A percentile compares a stretch with the other conserved stretches of the same genome.
Conservation (phyloP, 1,140 invertebrate genomes). For the Tetragnatha versicolor region DNA sequence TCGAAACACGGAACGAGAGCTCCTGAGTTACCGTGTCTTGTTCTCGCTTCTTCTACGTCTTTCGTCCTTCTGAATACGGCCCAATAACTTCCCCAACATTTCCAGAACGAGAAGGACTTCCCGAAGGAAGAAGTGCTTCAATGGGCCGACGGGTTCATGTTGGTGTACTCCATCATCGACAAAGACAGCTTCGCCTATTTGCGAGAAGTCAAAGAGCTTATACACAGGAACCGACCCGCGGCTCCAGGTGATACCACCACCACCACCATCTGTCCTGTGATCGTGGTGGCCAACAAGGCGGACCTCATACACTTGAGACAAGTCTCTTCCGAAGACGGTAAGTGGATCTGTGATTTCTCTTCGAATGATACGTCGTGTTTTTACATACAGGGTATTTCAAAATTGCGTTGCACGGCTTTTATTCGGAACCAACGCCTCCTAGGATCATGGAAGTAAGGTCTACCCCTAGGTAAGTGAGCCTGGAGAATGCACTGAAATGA, state of each 20-base stretch:
- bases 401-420: no score
- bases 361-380: no score
- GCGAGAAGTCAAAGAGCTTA: slow-evolving; percentile 75
- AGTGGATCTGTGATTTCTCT: not conserved
- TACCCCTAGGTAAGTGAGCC: no score
- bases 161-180: slow-evolving; percentile 93
- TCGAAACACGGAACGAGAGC: no score
- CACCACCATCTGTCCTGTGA: slow-evolving; percentile 68
- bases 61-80: no score
- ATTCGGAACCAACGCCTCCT: no score
- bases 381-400: no score
- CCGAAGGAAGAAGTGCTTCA: slow-evolving; percentile 78
- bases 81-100: slow-evolving; percentile 46
- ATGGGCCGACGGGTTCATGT: slow-evolving; percentile 87
- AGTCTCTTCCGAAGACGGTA: slow-evolving; percentile 83
- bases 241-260: slow-evolving; percentile 6
- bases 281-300: slow-evolving; percentile 86
- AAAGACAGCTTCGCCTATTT: slow-evolving; percentile 85
- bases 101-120: slow-evolving; percentile 74
- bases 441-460: no score
- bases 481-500: no score
- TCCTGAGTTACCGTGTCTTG: no score
- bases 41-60: no score
- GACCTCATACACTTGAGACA: slow-evolving; percentile 91
- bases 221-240: slow-evolving; percentile 59